Conservation (phyloP, 2,888 invertebrate genomes). For the Cantharis flavilabris region DNA sequence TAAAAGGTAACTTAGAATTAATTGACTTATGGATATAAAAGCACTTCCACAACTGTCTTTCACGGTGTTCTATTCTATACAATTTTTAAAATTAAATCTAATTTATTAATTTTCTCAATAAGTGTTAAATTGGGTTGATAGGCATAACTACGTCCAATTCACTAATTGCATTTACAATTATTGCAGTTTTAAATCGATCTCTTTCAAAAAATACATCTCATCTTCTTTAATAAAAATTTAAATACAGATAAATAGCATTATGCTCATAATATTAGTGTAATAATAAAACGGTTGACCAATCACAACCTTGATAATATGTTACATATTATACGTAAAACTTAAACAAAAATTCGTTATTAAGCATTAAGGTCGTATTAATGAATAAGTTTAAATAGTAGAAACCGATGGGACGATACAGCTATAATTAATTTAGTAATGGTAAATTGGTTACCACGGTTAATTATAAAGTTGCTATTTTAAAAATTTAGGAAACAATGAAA, state of each 20-base stretch:
- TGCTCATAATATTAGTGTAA: constrained; percentile 7
- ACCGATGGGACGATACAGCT: background rate
- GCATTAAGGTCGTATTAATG: background rate
- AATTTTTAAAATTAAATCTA: too few relatives aligned
- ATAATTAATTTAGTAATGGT: background rate
- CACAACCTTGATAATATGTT: constrained; percentile 18
- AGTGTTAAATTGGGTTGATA: too few relatives aligned
- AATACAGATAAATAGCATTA: background rate
- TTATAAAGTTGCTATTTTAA: background rate
- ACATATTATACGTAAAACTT: background rate
- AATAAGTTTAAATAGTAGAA: background rate
- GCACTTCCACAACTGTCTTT: too few relatives aligned
- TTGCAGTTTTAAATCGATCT: background rate
- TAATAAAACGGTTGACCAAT: constrained; percentile 16
- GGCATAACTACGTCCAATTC: too few relatives aligned
- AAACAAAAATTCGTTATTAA: background rate
- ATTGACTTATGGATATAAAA: too few relatives aligned
- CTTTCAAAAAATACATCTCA: background rate
- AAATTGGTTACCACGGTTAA: background rate
- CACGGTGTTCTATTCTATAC: too few relatives aligned
- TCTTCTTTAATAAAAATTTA: background rate
- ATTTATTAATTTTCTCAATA: too few relatives aligned
- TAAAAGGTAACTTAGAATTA: too few relatives aligned
- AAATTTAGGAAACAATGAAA: background rate
- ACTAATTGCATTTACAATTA: too few relatives aligned